A percentile compares a stretch with the other conserved stretches of the same genome.
Conservation (phyloP, 2,797 vertebrate species). For the Melanogrammus aeglefinus region DNA sequence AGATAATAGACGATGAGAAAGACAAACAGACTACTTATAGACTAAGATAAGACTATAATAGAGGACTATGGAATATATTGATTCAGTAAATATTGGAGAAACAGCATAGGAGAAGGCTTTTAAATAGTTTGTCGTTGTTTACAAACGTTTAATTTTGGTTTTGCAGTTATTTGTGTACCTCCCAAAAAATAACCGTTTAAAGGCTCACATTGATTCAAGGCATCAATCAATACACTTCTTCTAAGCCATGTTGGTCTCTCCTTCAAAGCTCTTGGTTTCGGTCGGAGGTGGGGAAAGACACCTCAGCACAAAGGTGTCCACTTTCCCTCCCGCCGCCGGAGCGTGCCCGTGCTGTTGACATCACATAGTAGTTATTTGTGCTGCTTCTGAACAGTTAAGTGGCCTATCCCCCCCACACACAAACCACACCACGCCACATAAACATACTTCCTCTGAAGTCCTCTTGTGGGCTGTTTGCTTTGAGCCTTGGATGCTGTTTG, state of each 20-base stretch:
- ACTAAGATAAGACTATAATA: not conserved
- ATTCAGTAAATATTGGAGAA: too few species aligned
- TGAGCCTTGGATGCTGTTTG: not conserved
- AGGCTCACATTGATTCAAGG: not conserved
- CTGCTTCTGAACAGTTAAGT: slow-evolving; percentile 1
- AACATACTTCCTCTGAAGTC: not conserved
- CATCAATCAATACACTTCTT: not conserved
- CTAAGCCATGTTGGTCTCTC: not conserved
- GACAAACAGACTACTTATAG: not conserved
- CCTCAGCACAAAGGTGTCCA: not conserved
- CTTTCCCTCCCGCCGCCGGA: not conserved
- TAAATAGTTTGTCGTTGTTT: not conserved
- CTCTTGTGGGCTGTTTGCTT: not conserved
- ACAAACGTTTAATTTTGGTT: not conserved
- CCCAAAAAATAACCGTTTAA: not conserved
- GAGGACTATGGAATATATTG: not conserved
- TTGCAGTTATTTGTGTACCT: too few species aligned
- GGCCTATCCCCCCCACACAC: not conserved
- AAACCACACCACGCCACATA: not conserved
- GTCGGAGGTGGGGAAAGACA: not conserved
- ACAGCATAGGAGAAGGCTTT: not conserved
- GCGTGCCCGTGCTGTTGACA: not conserved
- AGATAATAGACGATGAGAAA: not conserved
- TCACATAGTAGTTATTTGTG: not conserved
- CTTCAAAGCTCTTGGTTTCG: not conserved